Evolutionary conservation across 2,888 invertebrate genomes (phyloP).

Genomic region (Drosophila nr. perissopoda): DNA sequence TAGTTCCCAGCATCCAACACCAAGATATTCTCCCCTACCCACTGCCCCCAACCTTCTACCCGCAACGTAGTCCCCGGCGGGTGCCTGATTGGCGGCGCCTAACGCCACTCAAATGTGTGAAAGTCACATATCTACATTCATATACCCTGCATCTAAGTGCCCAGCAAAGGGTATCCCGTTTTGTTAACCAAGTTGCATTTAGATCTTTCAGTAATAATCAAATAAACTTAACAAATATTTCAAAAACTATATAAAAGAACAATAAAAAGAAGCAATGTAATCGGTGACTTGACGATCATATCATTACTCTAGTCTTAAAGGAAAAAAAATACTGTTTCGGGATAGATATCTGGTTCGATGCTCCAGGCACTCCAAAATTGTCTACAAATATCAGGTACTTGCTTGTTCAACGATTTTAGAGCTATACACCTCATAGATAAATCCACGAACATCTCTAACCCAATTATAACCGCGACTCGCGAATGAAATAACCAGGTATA

Average conservation of each 20-base stretch:
- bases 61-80: not conserved
- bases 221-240: not conserved
- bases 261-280: not conserved
- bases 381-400: not conserved
- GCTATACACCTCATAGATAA: not conserved
- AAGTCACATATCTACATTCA: constrained; percentile 40
- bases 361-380: not conserved
- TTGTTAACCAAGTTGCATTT: no score
- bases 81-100: constrained; percentile 53
- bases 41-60: not conserved
- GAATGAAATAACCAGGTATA: not conserved
- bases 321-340: not conserved
- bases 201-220: not conserved
- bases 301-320: no score
- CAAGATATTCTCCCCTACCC: not conserved
- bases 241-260: not conserved
- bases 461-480: not conserved
- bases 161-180: not conserved
- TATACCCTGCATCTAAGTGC: constrained; percentile 1
- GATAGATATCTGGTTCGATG: not conserved
- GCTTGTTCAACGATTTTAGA: not conserved
- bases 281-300: not conserved
- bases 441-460: not conserved
- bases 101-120: constrained; percentile 62
- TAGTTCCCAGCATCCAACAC: constrained; percentile 9